A percentile compares a stretch with the other conserved stretches of the same genome.
Conservation (phyloP, 2,888 invertebrate species). For the Pammene aurita region DNA sequence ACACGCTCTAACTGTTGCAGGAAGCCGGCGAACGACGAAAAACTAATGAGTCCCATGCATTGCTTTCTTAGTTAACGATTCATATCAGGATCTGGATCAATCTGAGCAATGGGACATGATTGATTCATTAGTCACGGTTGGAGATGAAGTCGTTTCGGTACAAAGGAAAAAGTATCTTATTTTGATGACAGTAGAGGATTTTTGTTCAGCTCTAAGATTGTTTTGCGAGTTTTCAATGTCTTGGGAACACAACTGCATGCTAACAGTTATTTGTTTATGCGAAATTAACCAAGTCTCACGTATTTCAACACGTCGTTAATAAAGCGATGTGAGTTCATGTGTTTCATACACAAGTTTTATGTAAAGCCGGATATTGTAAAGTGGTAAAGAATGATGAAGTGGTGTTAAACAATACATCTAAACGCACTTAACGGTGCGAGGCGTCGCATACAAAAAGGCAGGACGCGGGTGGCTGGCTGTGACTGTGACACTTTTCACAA, state of each 20-base stretch:
- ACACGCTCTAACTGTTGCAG: constrained; percentile 59
- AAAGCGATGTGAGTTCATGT: background rate
- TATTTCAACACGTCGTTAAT: background rate
- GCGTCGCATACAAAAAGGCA: constrained; percentile 31
- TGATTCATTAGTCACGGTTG: constrained; percentile 9
- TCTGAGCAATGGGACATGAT: constrained; percentile 20
- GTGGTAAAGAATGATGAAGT: constrained; percentile 18
- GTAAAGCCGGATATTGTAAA: constrained; percentile 15
- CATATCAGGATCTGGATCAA: constrained; percentile 41
- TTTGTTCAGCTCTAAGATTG: too few species aligned
- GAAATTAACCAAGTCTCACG: constrained; percentile 26
- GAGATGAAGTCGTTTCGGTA: background rate
- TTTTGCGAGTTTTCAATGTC: background rate
- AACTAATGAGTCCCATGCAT: constrained; percentile 44
- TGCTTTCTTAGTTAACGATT: constrained; percentile 22
- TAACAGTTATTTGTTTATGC: constrained; percentile 15
- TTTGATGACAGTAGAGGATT: too few species aligned
- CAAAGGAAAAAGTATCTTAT: background rate
- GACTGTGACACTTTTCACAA: constrained; percentile 25
- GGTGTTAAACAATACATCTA: constrained; percentile 17
- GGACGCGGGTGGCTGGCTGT: constrained; percentile 30
- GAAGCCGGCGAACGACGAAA: constrained; percentile 61
- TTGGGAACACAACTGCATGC: constrained; percentile 14
- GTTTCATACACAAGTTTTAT: background rate
- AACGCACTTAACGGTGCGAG: constrained; percentile 27